These are phyloP conservation scores for Salticus scenicus DNA, from an alignment of 2,888 invertebrate species.

Conservation along the genomic window DNA sequence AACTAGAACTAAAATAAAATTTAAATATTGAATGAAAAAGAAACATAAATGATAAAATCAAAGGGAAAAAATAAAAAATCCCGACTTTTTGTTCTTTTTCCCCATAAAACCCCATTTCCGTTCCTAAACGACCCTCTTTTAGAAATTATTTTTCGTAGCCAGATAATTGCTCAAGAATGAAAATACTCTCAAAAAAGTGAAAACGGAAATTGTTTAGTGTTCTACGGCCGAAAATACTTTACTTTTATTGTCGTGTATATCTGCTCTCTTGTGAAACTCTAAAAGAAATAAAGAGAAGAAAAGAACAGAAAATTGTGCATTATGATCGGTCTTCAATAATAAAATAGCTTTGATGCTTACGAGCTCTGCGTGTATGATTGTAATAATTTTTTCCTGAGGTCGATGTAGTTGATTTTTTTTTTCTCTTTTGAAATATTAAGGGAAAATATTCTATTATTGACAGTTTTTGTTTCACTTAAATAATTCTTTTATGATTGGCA, in stretches of 20 bases:
- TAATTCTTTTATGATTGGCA: too few species aligned
- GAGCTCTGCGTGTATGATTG: neutral
- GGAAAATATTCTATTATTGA: too few species aligned
- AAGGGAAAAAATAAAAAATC: too few species aligned
- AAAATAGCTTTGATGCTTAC: neutral
- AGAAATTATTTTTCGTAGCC: neutral
- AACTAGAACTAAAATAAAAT: too few species aligned
- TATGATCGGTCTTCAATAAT: neutral
- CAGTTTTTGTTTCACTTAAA: too few species aligned
- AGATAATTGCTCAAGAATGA: neutral
- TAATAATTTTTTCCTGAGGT: too few species aligned
- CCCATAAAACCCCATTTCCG: neutral
- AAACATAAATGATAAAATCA: too few species aligned
- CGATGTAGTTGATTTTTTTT: too few species aligned
- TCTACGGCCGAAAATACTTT: neutral
- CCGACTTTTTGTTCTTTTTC: too few species aligned
- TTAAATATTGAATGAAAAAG: too few species aligned
- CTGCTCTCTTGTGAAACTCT: neutral
- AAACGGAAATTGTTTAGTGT: neutral
- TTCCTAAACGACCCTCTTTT: neutral
- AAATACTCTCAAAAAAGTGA: neutral
- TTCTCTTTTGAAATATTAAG: too few species aligned
- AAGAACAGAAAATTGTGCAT: neutral
- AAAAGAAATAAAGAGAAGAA: neutral
- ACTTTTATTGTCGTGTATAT: neutral